Evolutionary conservation across 2,113 vertebrate species (phyloP), one percentile per base, ranked within the genome.

Genomic region (Hemiscyllium ocellatum): DNA sequence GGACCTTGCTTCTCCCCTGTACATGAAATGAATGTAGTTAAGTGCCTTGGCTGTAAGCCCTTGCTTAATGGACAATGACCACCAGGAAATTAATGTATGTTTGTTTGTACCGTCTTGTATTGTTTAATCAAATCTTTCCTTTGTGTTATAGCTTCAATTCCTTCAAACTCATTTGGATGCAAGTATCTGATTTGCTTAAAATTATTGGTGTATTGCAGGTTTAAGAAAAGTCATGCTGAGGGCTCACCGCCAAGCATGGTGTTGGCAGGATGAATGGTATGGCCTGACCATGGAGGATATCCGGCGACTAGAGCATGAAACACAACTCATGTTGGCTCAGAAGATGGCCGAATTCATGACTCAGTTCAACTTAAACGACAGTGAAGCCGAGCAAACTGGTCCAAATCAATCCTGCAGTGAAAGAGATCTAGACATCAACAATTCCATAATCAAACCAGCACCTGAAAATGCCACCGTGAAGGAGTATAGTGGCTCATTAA

Each of bases 181-280:
- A 91, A 6, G 29, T 17, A 19, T 33, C 87, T n/a, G 56, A n/a
- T 66, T 93, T 19, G 6, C 66, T 93, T n/a, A 93, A 66, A n/a
- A 37, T 5, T 93, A 12, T 90, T 0, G 33, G 69, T 95, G 42
- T 17, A 76, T 95, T 37, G 56, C 97, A 99, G 99, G 98, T 50
- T 97, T 99, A 50, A 97, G 99, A 97, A 99, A 99, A 97, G 99
- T 99, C 96, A 99, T 99, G 99, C 98, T 99, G 37, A 97, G 98
- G 78, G 99, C 99, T 33, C 99, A 99, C 97, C 98, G 99, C 56
- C 99, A 99, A 97, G 99, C 99, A 29, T 99, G 99, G 99, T 99
- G 99, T 97, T 99, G 99, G 99, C 99, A 99, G 97, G 99, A 99
- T 0, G 99, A 99, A 80, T 99, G 99, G 99, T 99, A 98, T 0